Evolutionary conservation across 2,888 invertebrate species (phyloP), one percentile per base, ranked within the genome.

Genomic region (Suillia variegata): DNA sequence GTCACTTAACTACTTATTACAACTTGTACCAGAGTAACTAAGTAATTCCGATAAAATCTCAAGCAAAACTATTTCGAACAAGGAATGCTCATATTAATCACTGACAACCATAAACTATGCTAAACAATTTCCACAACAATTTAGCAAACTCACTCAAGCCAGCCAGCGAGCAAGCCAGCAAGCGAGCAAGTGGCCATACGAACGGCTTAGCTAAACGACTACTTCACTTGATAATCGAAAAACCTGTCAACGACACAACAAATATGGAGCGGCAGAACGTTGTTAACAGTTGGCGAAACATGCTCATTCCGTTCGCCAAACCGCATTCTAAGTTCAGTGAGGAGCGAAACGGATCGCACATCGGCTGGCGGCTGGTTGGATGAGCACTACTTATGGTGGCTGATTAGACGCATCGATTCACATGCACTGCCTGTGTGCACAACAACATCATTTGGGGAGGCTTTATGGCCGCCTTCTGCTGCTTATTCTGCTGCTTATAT

Each of bases 71-170:
- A 26, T 26, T 26, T 26, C n/a, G 26, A 26, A 26, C 6, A 26
- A 26, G 26, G 26, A 26, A 26, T 38, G 38, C 38, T 38, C n/a
- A 5, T 38, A 38, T 38, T 56, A 53, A 22, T 53, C 58, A 56
- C 22, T 57, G 53, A 62, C 65, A 62, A 59, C 61, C 62, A 62
- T 60, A 62, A 62, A 64, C 62, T 61, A 64, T 61, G 61, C 61
- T 55, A 59, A 62, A 52, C 59, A 56, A 54, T 59, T 59, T 59
- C 38, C 50, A 49, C 53, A 54, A 38, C 26, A 15, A 54, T 38
- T 59, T 31, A 49, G 42, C 24, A 31, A 26, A 54, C 26, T n/a
- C 24, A 51, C 31, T 31, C 21, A 49, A 31, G 31, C 31, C 12
- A 31, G n/a, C n/a, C n/a, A n/a, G n/a, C n/a, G n/a, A n/a, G n/a